Evolutionary conservation across 2,888 invertebrate species (phyloP), one percentile per base, ranked within the genome.

Genomic region (Mesorhabditis spiculigera): DNA sequence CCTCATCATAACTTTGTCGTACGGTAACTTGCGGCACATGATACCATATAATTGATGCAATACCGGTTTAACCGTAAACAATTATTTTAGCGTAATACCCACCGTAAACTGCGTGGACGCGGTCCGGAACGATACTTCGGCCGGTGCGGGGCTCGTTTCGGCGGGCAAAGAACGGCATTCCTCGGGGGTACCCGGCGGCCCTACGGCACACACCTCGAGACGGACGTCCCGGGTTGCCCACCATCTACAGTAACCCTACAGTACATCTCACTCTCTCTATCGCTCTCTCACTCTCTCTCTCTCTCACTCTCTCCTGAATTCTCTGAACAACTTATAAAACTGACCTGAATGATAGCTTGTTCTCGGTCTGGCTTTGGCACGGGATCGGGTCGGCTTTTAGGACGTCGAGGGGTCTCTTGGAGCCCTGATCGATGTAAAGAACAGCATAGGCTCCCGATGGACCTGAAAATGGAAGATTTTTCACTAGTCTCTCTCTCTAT

Each of bases 301-400:
- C 10, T 2, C n/a, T 50, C 10, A 50, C n/a, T n/a, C 8, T n/a
- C 8, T 50, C 8, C 1, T 50, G 58, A 50, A 13, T 1, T 13
- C n/a, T 50, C 8, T 50, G 58, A 50, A 13, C 58, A 50, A 50
- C 10, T 50, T 28, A 28, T 13, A 45, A 66, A 43, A 16, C 66
- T 50, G 42, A 80, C 80, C 82, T 75, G 69, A 85, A 85, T 4
- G 80, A 74, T 61, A 84, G 71, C 28, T 71, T 74, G 42, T 82
- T 81, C 5, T 78, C 81, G 4, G 80, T 76, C 5, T 73, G 68
- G 67, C 80, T 78, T 65, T 82, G 82, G 65, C 84, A 84, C 16
- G 70, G 73, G 50, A 84, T 82, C n/a, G 84, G 82, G 69, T 84
- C 84, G 43, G 84, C 84, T 69, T 81, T 71, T 6, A 84, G 72